Evolutionary conservation across 2,113 vertebrate species (phyloP).

Genomic region (Lipophrys pholis): DNA sequence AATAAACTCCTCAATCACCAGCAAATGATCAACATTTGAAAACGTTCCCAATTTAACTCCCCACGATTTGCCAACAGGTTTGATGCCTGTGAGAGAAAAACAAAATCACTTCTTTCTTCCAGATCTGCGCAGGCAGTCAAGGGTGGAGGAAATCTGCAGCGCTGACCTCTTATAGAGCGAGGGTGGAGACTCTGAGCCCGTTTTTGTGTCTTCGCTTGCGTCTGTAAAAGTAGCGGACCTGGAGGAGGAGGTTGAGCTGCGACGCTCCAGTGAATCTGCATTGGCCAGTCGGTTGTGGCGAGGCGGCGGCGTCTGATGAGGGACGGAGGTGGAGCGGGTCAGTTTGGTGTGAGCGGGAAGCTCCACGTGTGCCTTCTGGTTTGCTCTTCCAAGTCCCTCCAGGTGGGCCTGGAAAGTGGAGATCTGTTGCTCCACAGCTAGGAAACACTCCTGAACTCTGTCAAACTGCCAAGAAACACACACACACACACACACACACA

Average conservation of each 20-base stretch:
- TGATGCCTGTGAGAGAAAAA: background rate
- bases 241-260: background rate
- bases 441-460: slow-evolving; percentile 74
- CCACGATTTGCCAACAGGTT: background rate
- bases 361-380: background rate
- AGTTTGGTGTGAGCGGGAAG: background rate
- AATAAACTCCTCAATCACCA: slow-evolving; percentile 25
- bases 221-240: background rate
- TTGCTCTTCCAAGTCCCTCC: slow-evolving; percentile 64
- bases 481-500: too few species aligned
- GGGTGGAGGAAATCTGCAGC: slow-evolving; percentile 37
- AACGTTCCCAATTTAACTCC: background rate
- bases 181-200: background rate
- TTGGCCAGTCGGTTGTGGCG: background rate
- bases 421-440: slow-evolving; percentile 77
- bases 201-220: background rate
- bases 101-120: slow-evolving; percentile 57
- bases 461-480: slow-evolving; percentile 73
- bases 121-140: slow-evolving; percentile 54
- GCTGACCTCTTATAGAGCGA: slow-evolving; percentile 53
- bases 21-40: slow-evolving; percentile 67
- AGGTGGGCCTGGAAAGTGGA: slow-evolving; percentile 81
- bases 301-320: slow-evolving; percentile 2
- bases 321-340: background rate
- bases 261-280: background rate